Evolutionary conservation across 2,888 invertebrate species (phyloP).

Genomic region (Apamea anceps): DNA sequence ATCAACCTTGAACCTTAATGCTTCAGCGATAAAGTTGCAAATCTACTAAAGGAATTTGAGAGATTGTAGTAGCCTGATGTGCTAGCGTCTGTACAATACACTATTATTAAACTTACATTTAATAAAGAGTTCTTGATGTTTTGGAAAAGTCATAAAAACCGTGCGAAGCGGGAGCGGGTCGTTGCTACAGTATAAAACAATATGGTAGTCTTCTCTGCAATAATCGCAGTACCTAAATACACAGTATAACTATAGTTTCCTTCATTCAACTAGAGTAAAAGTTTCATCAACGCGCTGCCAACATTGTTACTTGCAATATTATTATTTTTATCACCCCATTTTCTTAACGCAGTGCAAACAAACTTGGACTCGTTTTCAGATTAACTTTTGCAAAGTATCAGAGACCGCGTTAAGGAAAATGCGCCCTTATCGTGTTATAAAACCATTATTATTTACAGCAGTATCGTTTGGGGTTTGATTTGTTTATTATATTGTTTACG

Average conservation of each 20-base stretch:
- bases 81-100: no score
- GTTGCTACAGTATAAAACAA: neutral
- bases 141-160: neutral
- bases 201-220: neutral
- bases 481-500: constrained; percentile 50
- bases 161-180: no score
- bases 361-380: constrained; percentile 55
- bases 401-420: constrained; percentile 47
- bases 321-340: constrained; percentile 64
- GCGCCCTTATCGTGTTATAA: constrained; percentile 54
- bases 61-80: no score
- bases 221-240: neutral
- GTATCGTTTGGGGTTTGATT: constrained; percentile 43
- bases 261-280: constrained; percentile 44
- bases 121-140: neutral
- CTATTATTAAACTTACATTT: no score
- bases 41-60: no score
- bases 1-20: no score
- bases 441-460: constrained; percentile 55
- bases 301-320: constrained; percentile 52
- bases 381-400: constrained; percentile 52
- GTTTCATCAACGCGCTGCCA: constrained; percentile 45
- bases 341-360: constrained; percentile 53
- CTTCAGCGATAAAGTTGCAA: no score
- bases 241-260: constrained; percentile 20